Evolutionary conservation across 2,888 invertebrate genomes (phyloP).

Genomic region (Phyllotreta striolata): DNA sequence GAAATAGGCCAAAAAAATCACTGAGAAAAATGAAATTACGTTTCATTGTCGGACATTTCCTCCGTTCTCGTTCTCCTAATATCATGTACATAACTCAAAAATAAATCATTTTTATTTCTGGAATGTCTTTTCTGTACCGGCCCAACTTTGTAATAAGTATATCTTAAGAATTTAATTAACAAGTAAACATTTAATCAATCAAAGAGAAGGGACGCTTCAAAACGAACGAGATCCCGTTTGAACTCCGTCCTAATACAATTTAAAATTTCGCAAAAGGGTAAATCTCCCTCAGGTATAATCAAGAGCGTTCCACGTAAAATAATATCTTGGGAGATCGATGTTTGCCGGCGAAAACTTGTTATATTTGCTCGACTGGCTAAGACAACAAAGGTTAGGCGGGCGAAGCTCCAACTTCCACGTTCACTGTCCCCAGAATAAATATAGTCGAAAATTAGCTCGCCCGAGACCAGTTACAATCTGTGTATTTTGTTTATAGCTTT

Average conservation of each 20-base stretch:
- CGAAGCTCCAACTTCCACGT: background rate
- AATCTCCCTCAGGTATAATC: background rate
- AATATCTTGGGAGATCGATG: conserved; percentile 1
- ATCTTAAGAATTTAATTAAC: too few relatives aligned
- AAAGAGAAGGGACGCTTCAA: too few relatives aligned
- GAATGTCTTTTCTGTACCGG: background rate
- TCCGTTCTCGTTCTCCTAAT: conserved; percentile 13
- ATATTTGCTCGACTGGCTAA: conserved; percentile 7
- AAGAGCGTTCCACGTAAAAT: conserved; percentile 3
- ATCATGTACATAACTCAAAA: conserved; percentile 2
- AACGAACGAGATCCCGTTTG: conserved; percentile 2
- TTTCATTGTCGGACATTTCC: conserved; percentile 17
- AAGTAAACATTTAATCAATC: too few relatives aligned
- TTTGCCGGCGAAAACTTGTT: conserved; percentile 5
- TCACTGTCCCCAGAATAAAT: background rate
- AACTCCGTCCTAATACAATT: background rate
- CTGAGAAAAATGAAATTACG: conserved; percentile 15
- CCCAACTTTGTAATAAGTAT: too few relatives aligned
- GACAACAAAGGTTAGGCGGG: conserved; percentile 3
- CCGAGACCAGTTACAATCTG: too few relatives aligned
- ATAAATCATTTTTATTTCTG: conserved; percentile 11
- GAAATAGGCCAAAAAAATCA: conserved; percentile 16
- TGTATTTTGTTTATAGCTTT: too few relatives aligned
- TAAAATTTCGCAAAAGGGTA: too few relatives aligned
- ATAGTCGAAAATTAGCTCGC: too few relatives aligned